Evolutionary conservation across 2,797 vertebrate species (phyloP), one percentile per base, ranked within the genome.

Genomic region (Ataeniobius toweri): DNA sequence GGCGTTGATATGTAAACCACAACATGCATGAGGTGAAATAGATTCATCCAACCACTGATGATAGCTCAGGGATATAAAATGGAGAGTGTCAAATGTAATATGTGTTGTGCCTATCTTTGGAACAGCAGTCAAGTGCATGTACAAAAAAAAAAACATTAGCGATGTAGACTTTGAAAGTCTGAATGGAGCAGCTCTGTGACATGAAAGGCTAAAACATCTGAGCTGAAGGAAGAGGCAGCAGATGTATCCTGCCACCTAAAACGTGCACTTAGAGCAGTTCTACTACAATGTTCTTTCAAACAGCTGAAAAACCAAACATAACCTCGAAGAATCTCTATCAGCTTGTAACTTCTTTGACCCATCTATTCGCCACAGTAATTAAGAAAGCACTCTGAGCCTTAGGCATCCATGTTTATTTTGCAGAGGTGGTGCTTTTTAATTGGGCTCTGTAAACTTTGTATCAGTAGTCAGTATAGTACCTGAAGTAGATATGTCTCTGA

Each of bases 181-280:
- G 74, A 75, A 67, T n/a, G 76, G 63, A 84, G 72, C 73, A 20
- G 74, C 39, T 77, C 67, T 80, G 77, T 77, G 82, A 80, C 80
- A 80, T 46, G 39, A 80, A 69, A 41, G 31, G 39, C 73, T 75
- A 46, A 74, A 83, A 83, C 78, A 65, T 58, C 80, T 16, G 74
- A 74, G 80, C 61, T 46, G 63, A 36, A 82, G 65, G 78, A 74
- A 61, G 70, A 75, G 76, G 78, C 68, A 78, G 85, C 84, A 89
- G 89, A 91, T 89, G 82, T 80, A 82, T 78, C 88, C 83, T 83
- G 83, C 73, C 83, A 79, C 82, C 85, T 86, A 85, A 83, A 83
- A 70, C 76, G 46, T 85, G 85, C 67, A 53, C 83, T 89, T 88
- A 83, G 51, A 83, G 88, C 79, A 73, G 78, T 88, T 92, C 76